A percentile compares a stretch with the other conserved stretches of the same genome.
Evolutionary conservation across 2,888 invertebrate genomes (phyloP).

Genomic region (Polydesmus complanatus): DNA sequence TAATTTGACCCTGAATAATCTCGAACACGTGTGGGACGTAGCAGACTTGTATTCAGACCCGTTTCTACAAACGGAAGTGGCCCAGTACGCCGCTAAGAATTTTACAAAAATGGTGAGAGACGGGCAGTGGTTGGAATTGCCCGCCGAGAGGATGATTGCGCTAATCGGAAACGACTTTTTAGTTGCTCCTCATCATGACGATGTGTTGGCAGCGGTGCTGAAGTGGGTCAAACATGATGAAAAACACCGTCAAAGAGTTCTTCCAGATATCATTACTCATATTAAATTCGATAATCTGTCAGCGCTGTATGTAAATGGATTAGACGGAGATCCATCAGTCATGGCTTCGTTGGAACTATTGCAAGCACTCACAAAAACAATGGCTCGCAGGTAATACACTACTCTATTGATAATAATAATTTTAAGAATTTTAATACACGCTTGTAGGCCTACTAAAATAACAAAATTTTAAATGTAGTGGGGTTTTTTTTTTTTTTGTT

Average conservation of each 20-base stretch:
- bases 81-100: slow-evolving; percentile 10
- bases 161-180: slow-evolving; percentile 8
- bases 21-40: slow-evolving; percentile 11
- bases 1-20: background rate
- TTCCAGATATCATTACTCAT: slow-evolving; percentile 13
- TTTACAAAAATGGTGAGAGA: slow-evolving; percentile 2
- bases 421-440: too few relatives aligned
- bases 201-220: slow-evolving; percentile 5
- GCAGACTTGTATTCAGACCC: slow-evolving; percentile 13
- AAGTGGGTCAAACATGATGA: slow-evolving; percentile 5
- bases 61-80: slow-evolving; percentile 3
- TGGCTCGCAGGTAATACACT: slow-evolving; percentile 9
- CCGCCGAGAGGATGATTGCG: slow-evolving; percentile 7
- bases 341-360: slow-evolving; percentile 11
- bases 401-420: too few relatives aligned
- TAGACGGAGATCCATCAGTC: slow-evolving; percentile 6
- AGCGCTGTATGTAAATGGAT: slow-evolving; percentile 6
- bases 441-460: too few relatives aligned
- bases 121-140: slow-evolving; percentile 2
- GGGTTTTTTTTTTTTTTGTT: too few relatives aligned
- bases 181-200: slow-evolving; percentile 4
- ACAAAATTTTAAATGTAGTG: too few relatives aligned
- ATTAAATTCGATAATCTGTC: slow-evolving; percentile 12
- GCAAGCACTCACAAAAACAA: slow-evolving; percentile 11
- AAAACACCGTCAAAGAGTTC: slow-evolving; percentile 1